Evolutionary conservation across 1,140 invertebrate species (phyloP).

Genomic region (Ptiloglossa arizonensis): DNA sequence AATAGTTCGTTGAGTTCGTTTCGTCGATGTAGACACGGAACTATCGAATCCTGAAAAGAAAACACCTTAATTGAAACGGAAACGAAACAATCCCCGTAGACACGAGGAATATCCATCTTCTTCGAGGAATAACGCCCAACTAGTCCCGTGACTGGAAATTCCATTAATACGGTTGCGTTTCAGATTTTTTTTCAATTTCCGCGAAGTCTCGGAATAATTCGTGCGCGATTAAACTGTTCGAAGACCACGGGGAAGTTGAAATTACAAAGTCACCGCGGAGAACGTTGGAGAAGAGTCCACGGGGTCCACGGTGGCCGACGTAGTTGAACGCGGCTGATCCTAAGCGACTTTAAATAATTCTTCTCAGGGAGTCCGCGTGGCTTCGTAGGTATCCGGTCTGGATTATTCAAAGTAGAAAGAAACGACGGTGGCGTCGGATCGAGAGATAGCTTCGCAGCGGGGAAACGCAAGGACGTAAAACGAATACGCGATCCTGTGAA

Average conservation of each 20-base stretch:
- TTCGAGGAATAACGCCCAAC: too few species aligned
- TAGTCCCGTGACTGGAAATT: too few species aligned
- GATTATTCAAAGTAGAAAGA: conserved; percentile 31
- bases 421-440: conserved; percentile 14
- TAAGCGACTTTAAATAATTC: conserved; percentile 46
- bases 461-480: conserved; percentile 15
- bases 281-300: background rate
- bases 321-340: conserved; percentile 23
- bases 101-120: too few species aligned
- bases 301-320: background rate
- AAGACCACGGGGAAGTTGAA: background rate
- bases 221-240: background rate
- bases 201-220: background rate
- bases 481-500: conserved; percentile 29
- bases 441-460: conserved; percentile 16
- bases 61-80: too few species aligned
- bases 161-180: background rate
- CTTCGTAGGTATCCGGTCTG: conserved; percentile 12
- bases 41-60: too few species aligned
- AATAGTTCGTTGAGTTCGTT: too few species aligned
- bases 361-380: background rate
- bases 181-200: conserved; percentile 7
- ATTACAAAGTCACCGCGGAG: conserved; percentile 14
- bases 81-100: too few species aligned
- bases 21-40: too few species aligned